Evolutionary conservation across 2,888 invertebrate genomes (phyloP), one percentile per base, ranked within the genome.

Genomic region (Cetonia aurata): DNA sequence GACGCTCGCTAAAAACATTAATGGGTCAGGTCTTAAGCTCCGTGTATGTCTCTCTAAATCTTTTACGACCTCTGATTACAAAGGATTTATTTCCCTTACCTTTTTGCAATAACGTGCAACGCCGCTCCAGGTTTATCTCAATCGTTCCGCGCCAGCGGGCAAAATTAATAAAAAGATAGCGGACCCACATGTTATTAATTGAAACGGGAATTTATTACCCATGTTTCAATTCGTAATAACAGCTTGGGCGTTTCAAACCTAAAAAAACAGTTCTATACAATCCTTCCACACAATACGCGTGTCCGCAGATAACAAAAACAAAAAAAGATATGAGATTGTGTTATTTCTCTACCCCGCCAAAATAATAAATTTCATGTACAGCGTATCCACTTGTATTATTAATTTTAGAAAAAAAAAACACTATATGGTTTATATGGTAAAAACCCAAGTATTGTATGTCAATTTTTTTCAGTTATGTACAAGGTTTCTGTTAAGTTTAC

Each of bases 1-100:
- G 70, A 72, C 67, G 60, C 67, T 62, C 71, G 65, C 73, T 73
- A 73, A 75, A 76, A 75, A 75, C 75, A 71, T 74, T 75, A 75
- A 75, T 73, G 72, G 74, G 68, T 69, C 67, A 68, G 67, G 69
- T 71, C 72, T 69, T 69, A 69, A 69, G 56, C 57, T 48, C 56
- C 69, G 52, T 66, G 65, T 71, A 71, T 68, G 60, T 68, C 67
- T 71, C 71, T 67, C 55, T 67, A 71, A 71, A 71, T 71, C 71
- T 71, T 56, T 62, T 62, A 59, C 59, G 71, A 50, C 33, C 67
- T 55, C 57, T 71, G 59, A 67, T 57, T 71, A 71, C 70, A 67
- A 59, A 60, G 62, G 69, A 62, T 62, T 62, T 62, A 62, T 62
- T 62, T 50, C 48, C 62, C 48, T 48, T 62, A 62, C 62, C 62